Evolutionary conservation across 2,113 vertebrate species (phyloP).

Genomic region (Rousettus leschenaultii): DNA sequence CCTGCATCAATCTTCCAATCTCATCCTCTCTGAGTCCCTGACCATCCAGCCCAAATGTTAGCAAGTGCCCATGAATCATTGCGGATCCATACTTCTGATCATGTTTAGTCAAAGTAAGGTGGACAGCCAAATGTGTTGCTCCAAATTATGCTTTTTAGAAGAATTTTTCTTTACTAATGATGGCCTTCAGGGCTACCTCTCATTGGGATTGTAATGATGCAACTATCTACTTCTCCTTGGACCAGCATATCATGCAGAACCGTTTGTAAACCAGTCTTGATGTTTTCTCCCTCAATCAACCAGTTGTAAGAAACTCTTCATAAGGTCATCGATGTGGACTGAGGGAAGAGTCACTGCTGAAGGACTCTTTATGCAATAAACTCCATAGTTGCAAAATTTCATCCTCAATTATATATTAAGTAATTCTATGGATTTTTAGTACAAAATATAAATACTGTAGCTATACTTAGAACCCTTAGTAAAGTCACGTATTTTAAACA

Average conservation of each 20-base stretch:
- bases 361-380: background rate
- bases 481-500: slow-evolving; percentile 36
- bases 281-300: background rate
- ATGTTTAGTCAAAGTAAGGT: background rate
- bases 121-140: background rate
- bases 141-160: background rate
- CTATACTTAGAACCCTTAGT: background rate
- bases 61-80: background rate
- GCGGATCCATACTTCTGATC: background rate
- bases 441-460: background rate
- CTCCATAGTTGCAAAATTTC: background rate
- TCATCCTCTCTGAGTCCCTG: background rate
- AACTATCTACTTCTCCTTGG: background rate
- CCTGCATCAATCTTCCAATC: background rate
- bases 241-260: background rate
- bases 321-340: background rate
- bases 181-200: background rate
- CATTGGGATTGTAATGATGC: background rate
- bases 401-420: background rate
- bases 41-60: background rate
- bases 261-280: background rate
- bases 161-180: background rate
- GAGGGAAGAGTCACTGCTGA: background rate
- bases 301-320: background rate
- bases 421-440: background rate